phyloP scores from a whole-genome alignment of 2,888 invertebrate species.

The Cheilosia pagana region DNA sequence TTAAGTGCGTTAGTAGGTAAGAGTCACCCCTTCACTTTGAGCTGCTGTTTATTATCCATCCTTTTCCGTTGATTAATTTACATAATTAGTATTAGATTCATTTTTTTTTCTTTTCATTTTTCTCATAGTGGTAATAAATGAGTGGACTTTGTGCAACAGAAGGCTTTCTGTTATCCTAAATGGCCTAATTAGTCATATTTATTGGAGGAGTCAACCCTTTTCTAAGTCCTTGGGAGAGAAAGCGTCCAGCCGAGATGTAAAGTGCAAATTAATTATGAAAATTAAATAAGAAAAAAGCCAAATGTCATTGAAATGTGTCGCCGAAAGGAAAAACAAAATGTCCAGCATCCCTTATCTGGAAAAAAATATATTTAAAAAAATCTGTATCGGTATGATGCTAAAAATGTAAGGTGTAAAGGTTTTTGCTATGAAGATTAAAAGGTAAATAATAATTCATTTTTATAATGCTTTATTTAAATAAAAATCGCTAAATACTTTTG shows the following conservation, averaged over 20 bases:
- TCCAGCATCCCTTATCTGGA: constrained; percentile 12
- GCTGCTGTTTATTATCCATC: constrained; percentile 13
- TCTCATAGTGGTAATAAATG: constrained; percentile 45
- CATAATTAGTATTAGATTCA: constrained; percentile 73
- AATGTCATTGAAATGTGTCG: constrained; percentile 61
- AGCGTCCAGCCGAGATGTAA: constrained; percentile 22
- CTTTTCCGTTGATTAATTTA: constrained; percentile 64
- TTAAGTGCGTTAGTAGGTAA: constrained; percentile 55
- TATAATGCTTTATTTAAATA: no score
- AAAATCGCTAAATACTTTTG: no score
- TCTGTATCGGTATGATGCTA: no score
- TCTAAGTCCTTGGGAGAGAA: not conserved
- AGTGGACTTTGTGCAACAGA: constrained; percentile 71
- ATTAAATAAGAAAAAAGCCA: not conserved
- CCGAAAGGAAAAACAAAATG: constrained; percentile 6
- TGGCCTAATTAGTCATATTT: constrained; percentile 69
- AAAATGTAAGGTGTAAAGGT: no score
- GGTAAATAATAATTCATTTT: no score
- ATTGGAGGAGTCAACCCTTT: constrained; percentile 62
- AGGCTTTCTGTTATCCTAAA: constrained; percentile 53
- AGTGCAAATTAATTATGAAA: constrained; percentile 32
- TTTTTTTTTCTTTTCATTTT: constrained; percentile 34
- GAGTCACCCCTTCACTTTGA: constrained; percentile 48
- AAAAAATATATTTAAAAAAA: no score
- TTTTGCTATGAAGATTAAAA: no score